phyloP scores from a whole-genome alignment of 2,113 vertebrate genomes.

The Lampris megalopsis region DNA sequence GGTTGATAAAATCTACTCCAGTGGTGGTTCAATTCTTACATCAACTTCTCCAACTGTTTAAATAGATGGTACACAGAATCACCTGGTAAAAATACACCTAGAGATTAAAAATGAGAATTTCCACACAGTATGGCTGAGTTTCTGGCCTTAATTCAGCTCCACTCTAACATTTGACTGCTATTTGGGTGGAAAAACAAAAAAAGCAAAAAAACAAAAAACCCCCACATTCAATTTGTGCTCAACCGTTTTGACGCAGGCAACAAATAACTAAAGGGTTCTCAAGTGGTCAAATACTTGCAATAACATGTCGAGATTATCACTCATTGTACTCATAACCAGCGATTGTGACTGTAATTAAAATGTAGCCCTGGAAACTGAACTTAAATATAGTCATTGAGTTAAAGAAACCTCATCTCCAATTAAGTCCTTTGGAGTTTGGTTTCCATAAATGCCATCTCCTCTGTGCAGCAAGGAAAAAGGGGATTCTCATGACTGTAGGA shows the following conservation, averaged over 20 bases:
- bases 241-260: not conserved
- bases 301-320: not conserved
- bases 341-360: conserved; percentile 20
- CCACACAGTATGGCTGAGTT: not conserved
- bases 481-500: not conserved
- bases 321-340: not conserved
- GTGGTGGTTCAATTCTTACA: conserved; percentile 53
- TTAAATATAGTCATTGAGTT: not conserved
- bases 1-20: conserved; percentile 56
- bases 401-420: conserved; percentile 2
- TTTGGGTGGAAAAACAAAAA: not conserved
- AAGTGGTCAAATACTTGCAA: not conserved
- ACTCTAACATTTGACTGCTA: not conserved
- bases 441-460: conserved; percentile 24
- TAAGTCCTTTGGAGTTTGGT: not conserved
- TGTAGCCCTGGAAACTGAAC: not conserved
- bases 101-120: not conserved
- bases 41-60: not conserved
- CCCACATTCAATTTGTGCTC: not conserved
- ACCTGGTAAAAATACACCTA: conserved; percentile 9
- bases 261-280: not conserved
- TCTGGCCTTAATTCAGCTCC: conserved; percentile 6
- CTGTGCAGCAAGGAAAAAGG: not conserved
- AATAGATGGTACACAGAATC: conserved; percentile 17
- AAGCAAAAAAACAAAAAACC: too few relatives aligned